Base-by-base conservation (phyloP, 2,797 vertebrate species). In the Neopelma chrysocephalum region DNA sequence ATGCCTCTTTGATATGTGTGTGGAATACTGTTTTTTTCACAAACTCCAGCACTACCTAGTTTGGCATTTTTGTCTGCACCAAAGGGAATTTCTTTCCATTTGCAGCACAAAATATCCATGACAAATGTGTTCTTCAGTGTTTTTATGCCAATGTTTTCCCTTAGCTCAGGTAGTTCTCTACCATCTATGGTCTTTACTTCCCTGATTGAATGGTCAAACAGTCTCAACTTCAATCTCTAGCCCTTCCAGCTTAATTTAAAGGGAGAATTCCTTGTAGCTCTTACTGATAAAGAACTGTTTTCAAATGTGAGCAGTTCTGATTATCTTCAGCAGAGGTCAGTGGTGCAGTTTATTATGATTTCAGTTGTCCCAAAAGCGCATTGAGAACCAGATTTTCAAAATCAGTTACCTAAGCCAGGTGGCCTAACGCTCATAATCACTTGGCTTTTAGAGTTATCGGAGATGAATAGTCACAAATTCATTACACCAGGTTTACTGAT, bases 301-400 rank as follows among this genome's bases (percentile, higher is more conserved):
- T 0, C 29, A 83, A 57, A 81, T 53, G 5, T 62, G 10, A 93
- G 51, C 80, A 66, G 36, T 94, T 88, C 66, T 76, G 21, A 45
- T 76, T 93, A 47, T 38, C 82, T 96, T 94, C 95, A 93, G 82
- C 82, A 94, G 95, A 94, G 89, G 95, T 94, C 87, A 96, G 80
- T 79, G 70, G 51, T 68, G 87, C 17, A 76, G 56, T 83, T 94
- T 53, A 40, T 34, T 76, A 79, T 25, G 12, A 94, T 76, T 48
- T 53, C 10, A 2, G 3, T 47, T 73, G 43, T 70, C 64, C 85
- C 43, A 48, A 71, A 87, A 62, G 5, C 36, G 7, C 26, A 27
- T 9, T 6, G 8, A 77, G 40, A 45, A n/a, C 5, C 20, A 70
- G 17, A 1, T 60, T 87, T 50, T 79, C 77, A 60, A 73, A 91